Evolutionary conservation across 2,797 vertebrate species (phyloP), one percentile per base, ranked within the genome.

Genomic region (Pseudomugil tenellus): DNA sequence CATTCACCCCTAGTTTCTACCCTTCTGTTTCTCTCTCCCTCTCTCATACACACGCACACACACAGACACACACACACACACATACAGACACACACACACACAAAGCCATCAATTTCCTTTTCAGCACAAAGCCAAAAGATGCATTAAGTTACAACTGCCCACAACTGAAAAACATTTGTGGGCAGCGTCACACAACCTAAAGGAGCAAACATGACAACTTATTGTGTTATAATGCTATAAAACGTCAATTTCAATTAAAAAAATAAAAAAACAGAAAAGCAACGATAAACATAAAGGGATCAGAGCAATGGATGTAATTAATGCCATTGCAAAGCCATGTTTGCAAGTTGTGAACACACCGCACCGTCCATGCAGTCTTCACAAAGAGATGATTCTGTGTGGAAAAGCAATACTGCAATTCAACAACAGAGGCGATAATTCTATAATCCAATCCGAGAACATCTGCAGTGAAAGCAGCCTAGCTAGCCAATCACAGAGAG

Each of bases 361-460:
- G 19, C 31, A 62, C 13, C 19, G 23, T 8, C 11, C n/a, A 58
- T 53, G 72, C 74, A 78, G n/a, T 64, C 68, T 39, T 59, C 64
- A 55, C 17, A 39, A 63, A 72, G 63, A 59, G 76, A 76, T 65
- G 72, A 78, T 69, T 74, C 58, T 26, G 39, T n/a, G 63, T 61
- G 76, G 63, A 77, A 85, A 82, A 82, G 87, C 79, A 89, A 87
- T 73, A 71, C 74, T 72, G 46, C 28, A 63, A 75, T 64, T 71
- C 73, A 85, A 70, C 68, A 74, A 62, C 76, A 79, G 81, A 89
- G 76, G 84, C 79, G 81, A 88, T 87, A 84, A 87, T 76, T 77
- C 80, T 73, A 70, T 89, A 88, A 90, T 92, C 89, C 85, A 88
- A 88, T 90, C 77, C 64, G 1, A 70, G 76, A 89, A 90, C 88